Evolutionary conservation across 53 echinoderm and acorn worm species (phyloP).

Genomic region (Hippasteria phrygiana): DNA sequence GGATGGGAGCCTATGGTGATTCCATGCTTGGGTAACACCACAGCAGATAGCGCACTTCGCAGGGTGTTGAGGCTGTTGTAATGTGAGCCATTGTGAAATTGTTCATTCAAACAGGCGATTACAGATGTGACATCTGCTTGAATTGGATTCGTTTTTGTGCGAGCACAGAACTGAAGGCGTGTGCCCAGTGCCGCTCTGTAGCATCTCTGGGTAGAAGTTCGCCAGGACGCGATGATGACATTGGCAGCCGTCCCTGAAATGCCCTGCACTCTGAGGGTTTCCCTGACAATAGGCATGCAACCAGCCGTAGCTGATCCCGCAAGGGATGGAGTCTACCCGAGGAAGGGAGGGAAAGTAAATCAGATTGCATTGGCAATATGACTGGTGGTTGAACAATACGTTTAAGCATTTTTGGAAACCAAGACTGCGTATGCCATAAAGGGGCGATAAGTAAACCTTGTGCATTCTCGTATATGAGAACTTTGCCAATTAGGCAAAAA

Average conservation of each 20-base stretch:
- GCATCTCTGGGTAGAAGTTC: conserved; percentile 3
- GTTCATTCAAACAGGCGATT: not conserved
- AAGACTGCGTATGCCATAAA: conserved; percentile 14
- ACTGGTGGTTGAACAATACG: not conserved
- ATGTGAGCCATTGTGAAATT: not conserved
- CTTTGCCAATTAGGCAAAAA: conserved; percentile 20
- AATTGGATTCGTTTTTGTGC: conserved; percentile 29
- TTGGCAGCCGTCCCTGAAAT: conserved; percentile 28
- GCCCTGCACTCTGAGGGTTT: conserved; percentile 9
- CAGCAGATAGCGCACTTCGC: conserved; percentile 4
- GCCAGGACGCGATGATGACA: conserved; percentile 42
- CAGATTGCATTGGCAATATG: not conserved
- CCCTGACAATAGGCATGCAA: conserved; percentile 42
- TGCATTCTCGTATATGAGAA: not conserved
- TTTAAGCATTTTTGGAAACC: conserved; percentile 22
- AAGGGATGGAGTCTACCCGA: conserved; percentile 9
- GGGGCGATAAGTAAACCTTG: not conserved
- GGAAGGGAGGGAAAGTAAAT: not conserved
- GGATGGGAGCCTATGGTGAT: conserved; percentile 3
- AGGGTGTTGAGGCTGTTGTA: conserved; percentile 30
- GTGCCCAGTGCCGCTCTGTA: not conserved
- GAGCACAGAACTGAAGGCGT: conserved; percentile 31
- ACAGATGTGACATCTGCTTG: not conserved
- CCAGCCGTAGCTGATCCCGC: not conserved
- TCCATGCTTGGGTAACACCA: not conserved